Evolutionary conservation across 2,113 vertebrate species (phyloP).

Genomic region (Pampusana beccarii): DNA sequence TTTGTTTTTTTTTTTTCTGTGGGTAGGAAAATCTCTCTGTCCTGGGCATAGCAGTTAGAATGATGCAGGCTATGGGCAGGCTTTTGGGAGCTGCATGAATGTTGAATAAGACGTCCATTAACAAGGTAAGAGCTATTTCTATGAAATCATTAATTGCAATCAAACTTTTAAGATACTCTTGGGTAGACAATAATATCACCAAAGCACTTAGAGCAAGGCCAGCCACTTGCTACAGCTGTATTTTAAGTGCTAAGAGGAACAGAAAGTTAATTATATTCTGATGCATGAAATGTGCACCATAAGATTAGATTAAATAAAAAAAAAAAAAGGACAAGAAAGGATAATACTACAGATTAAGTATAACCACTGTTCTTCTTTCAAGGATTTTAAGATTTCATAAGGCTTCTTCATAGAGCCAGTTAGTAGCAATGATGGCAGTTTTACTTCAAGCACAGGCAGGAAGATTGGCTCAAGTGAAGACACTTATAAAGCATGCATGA

Average conservation of each 20-base stretch:
- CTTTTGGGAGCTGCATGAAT: not conserved
- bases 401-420: not conserved
- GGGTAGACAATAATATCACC: not conserved
- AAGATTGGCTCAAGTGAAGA: not conserved
- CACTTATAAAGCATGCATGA: not conserved
- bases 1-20: not conserved
- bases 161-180: not conserved
- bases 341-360: not conserved
- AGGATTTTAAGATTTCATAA: not conserved
- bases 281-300: not conserved
- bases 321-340: not conserved
- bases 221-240: not conserved
- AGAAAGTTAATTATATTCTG: not conserved
- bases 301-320: not conserved
- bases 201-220: not conserved
- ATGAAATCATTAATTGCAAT: not conserved
- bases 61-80: not conserved
- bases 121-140: not conserved
- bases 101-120: not conserved
- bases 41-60: not conserved
- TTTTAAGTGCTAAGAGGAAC: not conserved
- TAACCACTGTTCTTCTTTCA: not conserved
- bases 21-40: not conserved
- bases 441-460: not conserved
- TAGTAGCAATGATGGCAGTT: not conserved